phyloP scores from a whole-genome alignment of 1,140 invertebrate species.

The Tetranychus cinnabarinus region DNA sequence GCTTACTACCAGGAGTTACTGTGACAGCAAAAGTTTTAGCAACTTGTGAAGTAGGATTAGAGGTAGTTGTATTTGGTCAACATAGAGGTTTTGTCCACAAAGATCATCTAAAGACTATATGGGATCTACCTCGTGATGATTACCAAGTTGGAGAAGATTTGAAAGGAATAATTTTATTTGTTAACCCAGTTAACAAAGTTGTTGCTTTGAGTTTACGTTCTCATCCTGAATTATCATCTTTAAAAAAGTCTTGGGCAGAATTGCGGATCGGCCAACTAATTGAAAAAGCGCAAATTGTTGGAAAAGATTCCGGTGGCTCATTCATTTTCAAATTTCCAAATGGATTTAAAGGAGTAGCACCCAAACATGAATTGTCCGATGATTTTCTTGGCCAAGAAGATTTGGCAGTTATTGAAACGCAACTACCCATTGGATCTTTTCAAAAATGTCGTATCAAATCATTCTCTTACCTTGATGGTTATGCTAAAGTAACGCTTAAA shows the following conservation, averaged over 20 bases:
- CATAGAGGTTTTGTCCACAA: slow-evolving; percentile 30
- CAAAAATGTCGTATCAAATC: slow-evolving; percentile 28
- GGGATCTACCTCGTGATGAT: slow-evolving; percentile 4
- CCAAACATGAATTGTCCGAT: slow-evolving; percentile 3
- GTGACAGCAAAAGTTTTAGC: slow-evolving; percentile 1
- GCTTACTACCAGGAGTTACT: slow-evolving; percentile 10
- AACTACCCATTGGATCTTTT: slow-evolving; percentile 25
- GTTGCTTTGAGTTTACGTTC: slow-evolving; percentile 3
- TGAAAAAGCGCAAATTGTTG: slow-evolving; percentile 2
- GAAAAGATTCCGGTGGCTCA: background rate
- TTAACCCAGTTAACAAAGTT: slow-evolving; percentile 6
- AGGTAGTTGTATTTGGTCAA: slow-evolving; percentile 27
- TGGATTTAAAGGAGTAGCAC: slow-evolving; percentile 3
- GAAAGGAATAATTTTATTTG: slow-evolving; percentile 5
- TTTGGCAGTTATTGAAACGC: slow-evolving; percentile 15
- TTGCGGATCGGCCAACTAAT: slow-evolving; percentile 1
- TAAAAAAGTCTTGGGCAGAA: background rate
- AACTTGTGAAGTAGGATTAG: slow-evolving; percentile 26
- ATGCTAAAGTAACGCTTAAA: slow-evolving; percentile 9
- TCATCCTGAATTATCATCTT: background rate
- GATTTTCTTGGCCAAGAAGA: slow-evolving; percentile 18
- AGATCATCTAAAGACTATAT: slow-evolving; percentile 22
- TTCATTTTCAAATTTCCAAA: slow-evolving; percentile 4
- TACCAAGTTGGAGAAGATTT: slow-evolving; percentile 5
- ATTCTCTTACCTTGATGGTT: slow-evolving; percentile 5